Evolutionary conservation across 2,113 vertebrate genomes (phyloP).

Genomic region (Calidris pugnax): DNA sequence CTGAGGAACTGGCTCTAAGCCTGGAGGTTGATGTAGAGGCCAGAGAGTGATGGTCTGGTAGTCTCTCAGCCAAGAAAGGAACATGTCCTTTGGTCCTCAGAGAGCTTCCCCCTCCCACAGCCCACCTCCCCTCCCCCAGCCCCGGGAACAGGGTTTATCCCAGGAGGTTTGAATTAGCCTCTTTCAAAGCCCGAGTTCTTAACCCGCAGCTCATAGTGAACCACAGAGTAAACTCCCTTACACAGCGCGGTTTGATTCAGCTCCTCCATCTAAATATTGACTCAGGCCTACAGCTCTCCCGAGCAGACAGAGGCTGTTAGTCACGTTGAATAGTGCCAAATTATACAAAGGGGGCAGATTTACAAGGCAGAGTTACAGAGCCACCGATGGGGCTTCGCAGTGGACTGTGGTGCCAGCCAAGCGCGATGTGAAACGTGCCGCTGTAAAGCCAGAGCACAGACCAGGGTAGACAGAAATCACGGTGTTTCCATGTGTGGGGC

Average conservation of each 20-base stretch:
- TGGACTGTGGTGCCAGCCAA: neutral
- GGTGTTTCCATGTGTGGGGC: neutral
- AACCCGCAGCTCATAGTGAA: neutral
- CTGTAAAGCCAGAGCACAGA: neutral
- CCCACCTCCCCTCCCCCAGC: neutral
- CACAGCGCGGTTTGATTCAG: neutral
- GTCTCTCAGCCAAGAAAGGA: neutral
- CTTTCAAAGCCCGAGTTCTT: neutral
- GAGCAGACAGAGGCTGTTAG: constrained; percentile 60
- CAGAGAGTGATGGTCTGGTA: neutral
- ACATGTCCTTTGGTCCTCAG: neutral
- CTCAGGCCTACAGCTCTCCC: constrained; percentile 24
- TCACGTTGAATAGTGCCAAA: constrained; percentile 48
- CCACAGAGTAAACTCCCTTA: constrained; percentile 1
- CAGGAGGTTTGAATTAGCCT: neutral
- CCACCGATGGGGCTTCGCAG: neutral
- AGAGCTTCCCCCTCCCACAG: neutral
- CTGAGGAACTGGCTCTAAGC: neutral
- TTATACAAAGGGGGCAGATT: constrained; percentile 28
- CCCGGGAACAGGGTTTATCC: neutral
- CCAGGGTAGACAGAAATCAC: neutral
- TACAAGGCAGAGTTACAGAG: neutral
- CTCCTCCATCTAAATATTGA: constrained; percentile 53
- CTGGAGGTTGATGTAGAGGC: neutral
- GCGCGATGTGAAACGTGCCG: neutral